Evolutionary conservation across 1,140 invertebrate genomes (phyloP).

Genomic region (Acyrthosiphon pisum): DNA sequence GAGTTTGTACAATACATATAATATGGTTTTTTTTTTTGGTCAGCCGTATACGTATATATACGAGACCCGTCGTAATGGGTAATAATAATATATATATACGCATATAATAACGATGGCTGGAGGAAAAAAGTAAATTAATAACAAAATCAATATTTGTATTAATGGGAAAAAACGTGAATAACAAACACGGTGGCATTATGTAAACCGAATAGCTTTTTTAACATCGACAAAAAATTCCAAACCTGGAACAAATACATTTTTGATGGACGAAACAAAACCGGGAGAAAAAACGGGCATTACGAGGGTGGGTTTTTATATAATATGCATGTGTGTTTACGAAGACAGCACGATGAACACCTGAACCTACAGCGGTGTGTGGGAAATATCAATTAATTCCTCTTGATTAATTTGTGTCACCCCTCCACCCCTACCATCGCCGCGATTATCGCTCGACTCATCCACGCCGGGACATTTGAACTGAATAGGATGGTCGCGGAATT

Average conservation of each 20-base stretch:
- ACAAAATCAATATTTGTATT: slow-evolving; percentile 53
- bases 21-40: slow-evolving; percentile 41
- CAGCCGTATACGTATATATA: slow-evolving; percentile 23
- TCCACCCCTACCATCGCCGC: not conserved
- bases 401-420: slow-evolving; percentile 38
- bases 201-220: slow-evolving; percentile 33
- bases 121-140: slow-evolving; percentile 53
- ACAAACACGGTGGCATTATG: slow-evolving; percentile 45
- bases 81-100: not conserved
- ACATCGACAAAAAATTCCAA: slow-evolving; percentile 12
- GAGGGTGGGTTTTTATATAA: slow-evolving; percentile 26
- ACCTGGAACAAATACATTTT: slow-evolving; percentile 41
- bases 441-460: not conserved
- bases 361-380: slow-evolving; percentile 18
- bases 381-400: slow-evolving; percentile 56
- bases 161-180: slow-evolving; percentile 43
- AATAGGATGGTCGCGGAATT: not conserved
- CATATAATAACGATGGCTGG: not conserved
- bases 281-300: slow-evolving; percentile 23
- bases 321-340: slow-evolving; percentile 45
- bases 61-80: not conserved
- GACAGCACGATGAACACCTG: slow-evolving; percentile 35
- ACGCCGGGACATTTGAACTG: not conserved
- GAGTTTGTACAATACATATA: not conserved
- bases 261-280: slow-evolving; percentile 17